Conservation (phyloP, 2,113 vertebrate species). For the Felis catus region DNA sequence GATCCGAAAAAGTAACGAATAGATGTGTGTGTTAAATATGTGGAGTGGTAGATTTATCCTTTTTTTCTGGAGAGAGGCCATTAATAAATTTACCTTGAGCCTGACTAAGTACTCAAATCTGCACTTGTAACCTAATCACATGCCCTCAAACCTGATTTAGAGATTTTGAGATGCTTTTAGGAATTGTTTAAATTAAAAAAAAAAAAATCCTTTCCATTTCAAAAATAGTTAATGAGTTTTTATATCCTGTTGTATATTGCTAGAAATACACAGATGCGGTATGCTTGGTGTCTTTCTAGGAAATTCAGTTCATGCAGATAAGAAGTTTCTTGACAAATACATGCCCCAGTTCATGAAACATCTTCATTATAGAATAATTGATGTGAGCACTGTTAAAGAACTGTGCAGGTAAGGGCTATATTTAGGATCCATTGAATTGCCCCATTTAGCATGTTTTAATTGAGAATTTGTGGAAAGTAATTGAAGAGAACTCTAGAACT, state of each 20-base stretch:
- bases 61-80: background rate
- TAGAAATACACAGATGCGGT: constrained; percentile 71
- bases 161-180: constrained; percentile 38
- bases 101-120: background rate
- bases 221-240: constrained; percentile 47
- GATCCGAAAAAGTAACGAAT: constrained; percentile 22
- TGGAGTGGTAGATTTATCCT: background rate
- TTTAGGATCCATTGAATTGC: constrained; percentile 57
- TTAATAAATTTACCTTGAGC: background rate
- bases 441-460: constrained; percentile 56
- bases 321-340: constrained; percentile 96
- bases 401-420: constrained; percentile 91
- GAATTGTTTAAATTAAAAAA: constrained; percentile 24
- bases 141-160: background rate
- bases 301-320: constrained; percentile 93
- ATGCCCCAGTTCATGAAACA: constrained; percentile 98
- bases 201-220: constrained; percentile 29
- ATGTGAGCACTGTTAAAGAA: constrained; percentile 99
- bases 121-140: background rate
- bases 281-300: constrained; percentile 84
- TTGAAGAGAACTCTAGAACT: background rate
- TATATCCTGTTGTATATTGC: constrained; percentile 46
- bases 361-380: constrained; percentile 93
- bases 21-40: background rate
- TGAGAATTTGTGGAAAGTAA: constrained; percentile 40